These are phyloP conservation scores for Coremacera marginata DNA, from an alignment of 2,888 invertebrate species.

Conservation along the genomic window DNA sequence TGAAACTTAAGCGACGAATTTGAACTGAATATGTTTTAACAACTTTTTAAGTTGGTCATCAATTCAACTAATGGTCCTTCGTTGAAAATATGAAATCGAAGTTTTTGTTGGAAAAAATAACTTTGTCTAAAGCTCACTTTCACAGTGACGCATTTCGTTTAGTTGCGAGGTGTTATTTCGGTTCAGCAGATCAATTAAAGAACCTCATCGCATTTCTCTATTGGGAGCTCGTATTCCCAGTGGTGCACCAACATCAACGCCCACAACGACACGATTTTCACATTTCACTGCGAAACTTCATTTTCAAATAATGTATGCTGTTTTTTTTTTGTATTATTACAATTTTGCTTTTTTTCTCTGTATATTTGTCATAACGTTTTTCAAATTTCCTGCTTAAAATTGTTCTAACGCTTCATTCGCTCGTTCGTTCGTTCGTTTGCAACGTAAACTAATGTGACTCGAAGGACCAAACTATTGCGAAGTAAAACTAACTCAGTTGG, in stretches of 20 bases:
- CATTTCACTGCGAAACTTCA: not conserved
- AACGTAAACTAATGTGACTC: not conserved
- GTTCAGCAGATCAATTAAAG: no score
- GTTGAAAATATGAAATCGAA: not conserved
- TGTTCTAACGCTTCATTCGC: not conserved
- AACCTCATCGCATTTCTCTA: no score
- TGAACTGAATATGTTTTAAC: not conserved
- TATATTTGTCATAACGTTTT: not conserved
- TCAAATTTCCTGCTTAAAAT: conserved; percentile 14
- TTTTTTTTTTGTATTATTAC: not conserved
- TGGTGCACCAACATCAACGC: no score
- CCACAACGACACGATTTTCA: no score
- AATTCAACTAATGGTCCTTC: not conserved
- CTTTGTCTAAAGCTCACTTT: no score
- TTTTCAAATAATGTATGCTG: not conserved
- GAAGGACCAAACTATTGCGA: conserved; percentile 12
- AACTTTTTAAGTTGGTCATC: not conserved
- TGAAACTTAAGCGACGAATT: not conserved
- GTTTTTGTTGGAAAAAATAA: not conserved
- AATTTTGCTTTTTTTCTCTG: not conserved
- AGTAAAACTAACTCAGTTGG: not conserved
- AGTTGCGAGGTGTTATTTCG: no score
- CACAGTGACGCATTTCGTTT: no score
- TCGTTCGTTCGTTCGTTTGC: not conserved
- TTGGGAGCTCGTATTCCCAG: no score